A percentile compares a stretch with the other conserved stretches of the same genome.
Evolutionary conservation across 2,888 invertebrate genomes (phyloP).

Genomic region (Busseola fusca): DNA sequence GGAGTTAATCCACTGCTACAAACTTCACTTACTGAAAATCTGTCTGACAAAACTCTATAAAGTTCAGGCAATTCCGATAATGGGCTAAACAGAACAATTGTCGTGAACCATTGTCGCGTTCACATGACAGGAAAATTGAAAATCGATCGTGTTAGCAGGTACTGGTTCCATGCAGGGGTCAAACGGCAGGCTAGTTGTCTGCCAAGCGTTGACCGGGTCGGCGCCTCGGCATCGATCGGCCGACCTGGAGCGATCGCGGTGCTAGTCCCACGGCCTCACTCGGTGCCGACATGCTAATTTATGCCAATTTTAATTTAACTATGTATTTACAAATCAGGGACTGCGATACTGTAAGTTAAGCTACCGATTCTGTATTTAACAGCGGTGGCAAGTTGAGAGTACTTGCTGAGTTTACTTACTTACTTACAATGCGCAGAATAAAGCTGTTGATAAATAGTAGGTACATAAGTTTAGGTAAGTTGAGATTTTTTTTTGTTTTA

Average conservation of each 20-base stretch:
- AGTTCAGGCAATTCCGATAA: background rate
- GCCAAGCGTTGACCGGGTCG: slow-evolving; percentile 73
- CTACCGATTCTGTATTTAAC: background rate
- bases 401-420: too few species aligned
- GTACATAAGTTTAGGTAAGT: background rate
- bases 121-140: slow-evolving; percentile 56
- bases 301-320: slow-evolving; percentile 53
- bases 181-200: slow-evolving; percentile 62
- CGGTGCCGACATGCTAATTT: slow-evolving; percentile 49
- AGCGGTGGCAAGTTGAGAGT: background rate
- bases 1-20: slow-evolving; percentile 3
- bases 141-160: slow-evolving; percentile 61
- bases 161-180: slow-evolving; percentile 65
- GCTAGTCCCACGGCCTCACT: slow-evolving; percentile 49
- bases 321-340: slow-evolving; percentile 25
- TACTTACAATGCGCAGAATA: background rate
- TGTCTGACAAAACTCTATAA: background rate
- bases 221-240: slow-evolving; percentile 73
- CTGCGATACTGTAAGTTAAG: slow-evolving; percentile 1
- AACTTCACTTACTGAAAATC: slow-evolving; percentile 3
- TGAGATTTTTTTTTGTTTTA: slow-evolving; percentile 5
- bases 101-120: slow-evolving; percentile 27
- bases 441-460: background rate
- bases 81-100: slow-evolving; percentile 30
- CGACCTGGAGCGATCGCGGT: slow-evolving; percentile 65